A percentile compares a stretch with the other conserved stretches of the same genome.
Evolutionary conservation across 2,113 vertebrate species (phyloP).

Genomic region (Ibidorhyncha struthersii): DNA sequence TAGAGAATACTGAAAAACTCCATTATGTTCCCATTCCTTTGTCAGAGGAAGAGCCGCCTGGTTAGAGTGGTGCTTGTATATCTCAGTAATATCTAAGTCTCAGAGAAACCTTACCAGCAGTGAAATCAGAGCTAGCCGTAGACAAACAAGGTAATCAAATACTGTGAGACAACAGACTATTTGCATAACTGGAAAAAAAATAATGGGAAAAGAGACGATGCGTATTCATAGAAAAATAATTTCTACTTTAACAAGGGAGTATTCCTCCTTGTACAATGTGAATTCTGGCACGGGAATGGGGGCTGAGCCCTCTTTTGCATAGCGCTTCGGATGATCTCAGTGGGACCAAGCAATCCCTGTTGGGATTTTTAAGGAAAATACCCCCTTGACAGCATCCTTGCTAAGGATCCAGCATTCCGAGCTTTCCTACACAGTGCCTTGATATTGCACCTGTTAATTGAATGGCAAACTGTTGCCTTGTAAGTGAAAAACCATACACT

Average conservation of each 20-base stretch:
- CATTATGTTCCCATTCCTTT: not conserved
- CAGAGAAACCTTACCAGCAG: not conserved
- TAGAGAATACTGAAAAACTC: not conserved
- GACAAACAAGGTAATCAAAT: not conserved
- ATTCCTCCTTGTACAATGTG: too few relatives aligned
- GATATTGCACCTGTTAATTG: fast-evolving
- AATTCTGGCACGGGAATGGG: fast-evolving
- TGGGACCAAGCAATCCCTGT: fast-evolving
- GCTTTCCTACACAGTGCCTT: fast-evolving
- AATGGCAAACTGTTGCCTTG: not conserved
- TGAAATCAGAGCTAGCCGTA: not conserved
- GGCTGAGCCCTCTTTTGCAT: too few relatives aligned
- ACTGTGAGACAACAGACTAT: not conserved
- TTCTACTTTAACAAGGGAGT: fast-evolving
- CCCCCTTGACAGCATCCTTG: too few relatives aligned
- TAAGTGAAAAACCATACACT: fast-evolving
- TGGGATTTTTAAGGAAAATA: not conserved
- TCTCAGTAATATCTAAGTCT: not conserved
- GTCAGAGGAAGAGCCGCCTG: not conserved
- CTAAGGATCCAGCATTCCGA: not conserved
- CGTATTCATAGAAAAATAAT: fast-evolving
- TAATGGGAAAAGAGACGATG: not conserved
- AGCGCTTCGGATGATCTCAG: fast-evolving
- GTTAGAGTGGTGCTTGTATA: not conserved
- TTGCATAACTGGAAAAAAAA: not conserved